Evolutionary conservation across 2,888 invertebrate species (phyloP), one percentile per base, ranked within the genome.

Genomic region (Merodon equestris): DNA sequence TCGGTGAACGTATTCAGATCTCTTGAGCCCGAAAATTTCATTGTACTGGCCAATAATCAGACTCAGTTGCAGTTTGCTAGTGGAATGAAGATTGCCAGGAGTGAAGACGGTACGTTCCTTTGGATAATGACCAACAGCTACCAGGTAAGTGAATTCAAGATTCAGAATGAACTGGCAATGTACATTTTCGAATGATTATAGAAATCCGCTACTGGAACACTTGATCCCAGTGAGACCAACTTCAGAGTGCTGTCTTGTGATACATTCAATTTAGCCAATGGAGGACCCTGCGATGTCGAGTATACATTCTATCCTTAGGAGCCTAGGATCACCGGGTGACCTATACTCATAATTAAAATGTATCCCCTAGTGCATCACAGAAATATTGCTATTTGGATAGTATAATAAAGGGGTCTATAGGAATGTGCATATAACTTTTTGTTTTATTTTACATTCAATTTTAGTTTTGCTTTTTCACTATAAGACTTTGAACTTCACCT

Each of bases 1-100:
- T 94, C 94, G 0, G 86, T 95, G 94, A 93, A 95, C n/a, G n/a
- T 93, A 94, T 94, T 84, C 90, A 89, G 0, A 91, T 91, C 0
- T 90, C 92, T 9, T 94, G 91, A 10, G 1, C 82, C 89, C 90
- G 0, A 83, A 83, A 27, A 0, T 90, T 91, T 91, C 27, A 27
- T 4, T 2, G 3, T 91, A 1, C 83, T 92, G 18, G 91, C 92
- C 4, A 85, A 90, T 5, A 90, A 94, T 83, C 85, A 87, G 19
- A 89, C 91, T 68, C 91, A 91, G 0, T 85, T 95, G 61, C 94
- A 95, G 84, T 95, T 95, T 85, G 91, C 92, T 0, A 93, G 93
- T 83, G 95, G 94, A n/a, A 86, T 95, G 56, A 95, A 95, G 89
- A 90, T 94, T 1, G 90, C 93, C 10, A 90, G 89, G 42, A 91